Base-by-base conservation (phyloP, 1,140 invertebrate species). In the Pseudachorutes palmiensis region DNA sequence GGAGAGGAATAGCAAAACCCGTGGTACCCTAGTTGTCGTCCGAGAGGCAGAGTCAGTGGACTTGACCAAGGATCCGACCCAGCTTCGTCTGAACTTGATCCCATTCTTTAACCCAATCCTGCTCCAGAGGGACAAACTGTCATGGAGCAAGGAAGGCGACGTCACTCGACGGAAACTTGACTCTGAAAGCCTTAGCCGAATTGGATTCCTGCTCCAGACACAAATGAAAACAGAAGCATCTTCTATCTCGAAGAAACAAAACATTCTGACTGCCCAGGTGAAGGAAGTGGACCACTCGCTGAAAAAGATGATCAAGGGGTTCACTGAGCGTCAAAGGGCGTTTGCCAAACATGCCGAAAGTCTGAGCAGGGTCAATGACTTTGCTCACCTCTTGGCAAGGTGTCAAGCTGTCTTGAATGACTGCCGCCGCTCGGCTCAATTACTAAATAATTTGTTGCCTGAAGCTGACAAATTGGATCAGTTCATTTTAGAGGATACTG, bases 331-430 rank as follows among this genome's bases (percentile, higher is more conserved):
- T 71, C 91, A 94, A 76, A 90, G 90, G 72, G 84, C 84, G 59
- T 93, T 88, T 78, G 84, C 88, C 0, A 88, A 89, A 57, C 87
- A 91, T 79, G 87, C 88, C 0, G 93, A 96, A 73, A 86, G 90
- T 70, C 81, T 97, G 66, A 82, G 85, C n/a, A 87, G 90, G 75
- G 85, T 94, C 0, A 84, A 87, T 22, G 88, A 90, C 63, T 79
- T 90, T 5, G 84, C 86, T 2, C 84, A 87, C 70, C 86, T 90
- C 70, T 75, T 96, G 26, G 87, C 85, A 36, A 83, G 87, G 41
- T 93, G 93, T 75, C 89, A 92, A 77, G 85, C 85, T 45, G 79
- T 88, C 59, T 80, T 97, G 9, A 89, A 91, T 75, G 67, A 70
- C n/a, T 68, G 58, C 32, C 78, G 94, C 1, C 89, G 90, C 74